Conservation (phyloP, 1,140 invertebrate genomes). For the Lethocerus indicus region DNA sequence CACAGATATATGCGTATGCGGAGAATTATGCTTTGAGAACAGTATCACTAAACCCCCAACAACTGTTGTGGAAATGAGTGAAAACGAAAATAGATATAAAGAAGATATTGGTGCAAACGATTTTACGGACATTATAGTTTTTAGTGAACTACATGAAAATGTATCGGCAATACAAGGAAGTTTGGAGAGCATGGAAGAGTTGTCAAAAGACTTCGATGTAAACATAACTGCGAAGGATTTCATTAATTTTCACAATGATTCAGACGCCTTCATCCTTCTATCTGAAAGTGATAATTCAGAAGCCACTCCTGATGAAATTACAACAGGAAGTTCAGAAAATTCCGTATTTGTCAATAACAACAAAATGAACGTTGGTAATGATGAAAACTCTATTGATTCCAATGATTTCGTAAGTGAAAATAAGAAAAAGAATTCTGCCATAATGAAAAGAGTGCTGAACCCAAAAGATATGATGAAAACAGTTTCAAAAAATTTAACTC, state of each 20-base stretch:
- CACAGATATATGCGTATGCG: slow-evolving; percentile 16
- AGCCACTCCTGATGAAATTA: too few relatives aligned
- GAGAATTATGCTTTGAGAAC: slow-evolving; percentile 6
- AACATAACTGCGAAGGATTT: slow-evolving; percentile 1
- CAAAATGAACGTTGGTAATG: too few relatives aligned
- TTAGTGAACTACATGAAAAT: slow-evolving; percentile 13
- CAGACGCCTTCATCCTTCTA: neutral
- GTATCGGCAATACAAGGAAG: slow-evolving; percentile 6
- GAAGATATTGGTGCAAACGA: slow-evolving; percentile 8
- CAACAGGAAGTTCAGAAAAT: too few relatives aligned
- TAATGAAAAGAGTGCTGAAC: too few relatives aligned
- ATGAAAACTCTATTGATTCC: too few relatives aligned
- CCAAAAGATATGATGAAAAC: too few relatives aligned
- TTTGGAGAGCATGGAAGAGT: slow-evolving; percentile 1
- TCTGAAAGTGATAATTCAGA: neutral
- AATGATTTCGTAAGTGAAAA: too few relatives aligned
- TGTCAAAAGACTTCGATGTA: slow-evolving; percentile 1
- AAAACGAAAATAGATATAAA: slow-evolving; percentile 4
- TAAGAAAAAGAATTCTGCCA: too few relatives aligned
- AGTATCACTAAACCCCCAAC: neutral
- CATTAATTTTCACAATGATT: neutral
- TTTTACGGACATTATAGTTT: slow-evolving; percentile 16
- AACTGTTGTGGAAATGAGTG: neutral
- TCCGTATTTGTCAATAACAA: too few relatives aligned
- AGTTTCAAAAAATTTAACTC: too few relatives aligned